Evolutionary conservation across 2,888 invertebrate species (phyloP), one percentile per base, ranked within the genome.

Genomic region (Scelioninae gen. 1): DNA sequence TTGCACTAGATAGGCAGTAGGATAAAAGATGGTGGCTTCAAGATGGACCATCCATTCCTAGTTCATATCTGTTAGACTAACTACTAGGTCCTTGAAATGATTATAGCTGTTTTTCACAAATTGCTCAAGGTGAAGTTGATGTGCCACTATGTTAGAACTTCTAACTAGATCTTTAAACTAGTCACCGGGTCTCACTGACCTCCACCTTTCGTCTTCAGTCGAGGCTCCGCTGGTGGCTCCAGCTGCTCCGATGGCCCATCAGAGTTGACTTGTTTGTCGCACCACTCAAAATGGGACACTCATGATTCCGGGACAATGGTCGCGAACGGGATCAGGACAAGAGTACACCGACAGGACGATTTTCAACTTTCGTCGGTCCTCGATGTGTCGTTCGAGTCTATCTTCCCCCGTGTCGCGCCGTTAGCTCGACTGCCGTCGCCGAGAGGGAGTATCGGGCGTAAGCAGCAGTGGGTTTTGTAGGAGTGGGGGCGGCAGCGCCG

Each of bases 161-260:
- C 9, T 47, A 49, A 16, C 47, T 49, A 53, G 23, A 23, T 1
- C 23, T 23, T 23, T 23, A 1, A 51, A 7, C 16, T 47, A 32
- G 71, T 69, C 75, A 62, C 55, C 66, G 60, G 72, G 65, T 68
- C 72, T 11, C 62, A 83, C 82, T 83, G 83, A 79, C 83, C 83
- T 83, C 83, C 83, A 79, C 79, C 75, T 68, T 78, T 75, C 40
- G 78, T 69, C 62, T 75, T 83, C 75, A 78, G 60, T 75, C 79
- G 60, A 58, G 78, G 71, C 75, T 71, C 75, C 71, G 78, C 81
- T 76, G 77, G 68, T 77, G 82, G 76, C 72, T 82, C 82, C 82
- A 74, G 82, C 66, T 82, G 77, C 77, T 82, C 82, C 82, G 72
- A 66, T 74, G 77, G 82, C 77, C 77, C 82, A 82, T 82, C 82